Percentiles rank a stretch among this genome's conserved stretches.
These are phyloP conservation scores for Microctonus aethiopoides DNA, from an alignment of 2,888 invertebrate genomes.

Conservation along the genomic window DNA sequence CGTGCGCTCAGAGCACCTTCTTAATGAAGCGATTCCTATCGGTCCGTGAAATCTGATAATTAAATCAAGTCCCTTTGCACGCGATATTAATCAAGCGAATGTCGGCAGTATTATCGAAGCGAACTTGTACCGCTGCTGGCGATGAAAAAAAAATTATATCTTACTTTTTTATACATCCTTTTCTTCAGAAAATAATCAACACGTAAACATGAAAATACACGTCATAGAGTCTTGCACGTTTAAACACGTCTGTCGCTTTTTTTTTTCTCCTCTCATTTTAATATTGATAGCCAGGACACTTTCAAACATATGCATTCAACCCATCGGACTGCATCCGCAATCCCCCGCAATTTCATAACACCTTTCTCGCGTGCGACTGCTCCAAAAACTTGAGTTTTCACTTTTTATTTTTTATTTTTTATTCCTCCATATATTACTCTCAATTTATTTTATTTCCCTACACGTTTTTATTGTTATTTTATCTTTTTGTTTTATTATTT, in stretches of 20 bases:
- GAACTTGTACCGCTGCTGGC: constrained; percentile 41
- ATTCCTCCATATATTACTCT: not conserved
- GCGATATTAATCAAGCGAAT: constrained; percentile 52
- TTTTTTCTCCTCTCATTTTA: too few species aligned
- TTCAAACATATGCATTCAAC: too few species aligned
- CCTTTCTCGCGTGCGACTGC: not conserved
- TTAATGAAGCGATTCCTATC: constrained; percentile 62
- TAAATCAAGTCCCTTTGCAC: constrained; percentile 54
- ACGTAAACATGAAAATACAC: not conserved
- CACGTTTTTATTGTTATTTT: too few species aligned
- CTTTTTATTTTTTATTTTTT: not conserved
- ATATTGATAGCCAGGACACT: too few species aligned
- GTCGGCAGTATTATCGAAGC: constrained; percentile 41
- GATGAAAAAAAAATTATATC: not conserved
- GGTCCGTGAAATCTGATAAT: constrained; percentile 57
- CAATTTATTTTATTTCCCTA: not conserved
- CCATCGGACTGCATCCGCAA: too few species aligned
- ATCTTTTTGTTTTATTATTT: not conserved
- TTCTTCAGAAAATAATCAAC: not conserved
- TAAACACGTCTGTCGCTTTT: not conserved
- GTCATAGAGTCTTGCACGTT: not conserved
- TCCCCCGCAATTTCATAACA: not conserved
- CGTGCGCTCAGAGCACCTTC: not conserved
- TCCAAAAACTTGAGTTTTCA: not conserved
- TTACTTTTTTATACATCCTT: not conserved